A percentile compares a stretch with the other conserved stretches of the same genome.
These are phyloP conservation scores for Drosophila suboccidentalis DNA, from an alignment of 2,888 invertebrate species.

Conservation along the genomic window DNA sequence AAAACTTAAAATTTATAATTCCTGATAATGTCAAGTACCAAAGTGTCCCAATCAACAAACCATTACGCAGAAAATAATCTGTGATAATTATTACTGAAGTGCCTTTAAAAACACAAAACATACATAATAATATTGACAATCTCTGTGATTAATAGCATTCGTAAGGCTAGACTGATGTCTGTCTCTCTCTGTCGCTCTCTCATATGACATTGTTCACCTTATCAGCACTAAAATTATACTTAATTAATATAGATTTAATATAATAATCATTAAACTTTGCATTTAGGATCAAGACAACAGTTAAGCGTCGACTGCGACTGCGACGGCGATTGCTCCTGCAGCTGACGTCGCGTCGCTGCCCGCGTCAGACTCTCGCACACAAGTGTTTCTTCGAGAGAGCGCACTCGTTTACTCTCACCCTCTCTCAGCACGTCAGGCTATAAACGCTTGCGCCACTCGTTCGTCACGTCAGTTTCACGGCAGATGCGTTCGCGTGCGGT, in stretches of 20 bases:
- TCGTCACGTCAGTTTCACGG: conserved; percentile 39
- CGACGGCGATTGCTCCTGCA: not conserved
- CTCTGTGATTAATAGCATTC: conserved; percentile 40
- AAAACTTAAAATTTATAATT: not conserved
- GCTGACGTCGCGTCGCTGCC: conserved; percentile 4
- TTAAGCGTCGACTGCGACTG: not conserved
- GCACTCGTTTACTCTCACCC: not conserved
- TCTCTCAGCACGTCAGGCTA: conserved; percentile 20
- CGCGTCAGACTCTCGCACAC: not conserved
- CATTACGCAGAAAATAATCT: conserved; percentile 4
- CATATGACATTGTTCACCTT: conserved; percentile 17
- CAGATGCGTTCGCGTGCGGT: conserved; percentile 56
- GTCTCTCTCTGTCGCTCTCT: not conserved
- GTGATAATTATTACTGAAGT: conserved; percentile 20
- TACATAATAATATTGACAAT: conserved; percentile 9
- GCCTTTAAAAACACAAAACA: conserved; percentile 1
- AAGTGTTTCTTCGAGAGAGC: not conserved
- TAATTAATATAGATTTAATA: conserved; percentile 4
- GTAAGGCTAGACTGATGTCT: conserved; percentile 12
- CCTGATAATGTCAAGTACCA: conserved; percentile 23
- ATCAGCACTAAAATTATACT: conserved; percentile 25
- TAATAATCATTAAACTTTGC: conserved; percentile 9
- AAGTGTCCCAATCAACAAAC: conserved; percentile 6
- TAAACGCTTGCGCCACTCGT: conserved; percentile 46
- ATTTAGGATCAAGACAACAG: conserved; percentile 27